These are phyloP conservation scores for Mylabris sibirica DNA, from an alignment of 2,888 invertebrate genomes.

Conservation along the genomic window DNA sequence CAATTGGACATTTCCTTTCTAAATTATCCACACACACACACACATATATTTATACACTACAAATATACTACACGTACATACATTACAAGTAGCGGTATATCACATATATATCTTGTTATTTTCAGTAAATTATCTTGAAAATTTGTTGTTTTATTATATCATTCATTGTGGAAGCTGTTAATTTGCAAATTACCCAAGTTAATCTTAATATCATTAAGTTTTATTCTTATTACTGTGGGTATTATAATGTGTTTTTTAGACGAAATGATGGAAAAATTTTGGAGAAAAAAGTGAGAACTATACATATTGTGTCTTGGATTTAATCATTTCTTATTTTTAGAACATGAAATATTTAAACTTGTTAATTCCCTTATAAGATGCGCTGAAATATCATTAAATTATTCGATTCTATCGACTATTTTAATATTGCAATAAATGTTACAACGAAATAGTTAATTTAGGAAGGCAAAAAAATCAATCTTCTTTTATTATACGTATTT, in stretches of 20 bases:
- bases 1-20: conserved; percentile 47
- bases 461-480: too few relatives aligned
- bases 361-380: background rate
- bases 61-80: conserved; percentile 25
- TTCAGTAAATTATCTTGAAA: conserved; percentile 37
- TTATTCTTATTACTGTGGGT: conserved; percentile 16
- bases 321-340: conserved; percentile 30
- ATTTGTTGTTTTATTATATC: conserved; percentile 12
- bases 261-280: conserved; percentile 16
- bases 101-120: conserved; percentile 36
- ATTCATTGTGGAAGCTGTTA: conserved; percentile 25
- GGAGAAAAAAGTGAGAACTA: conserved; percentile 15
- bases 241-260: conserved; percentile 14
- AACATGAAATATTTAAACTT: conserved; percentile 13
- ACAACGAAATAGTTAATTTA: too few relatives aligned
- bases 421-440: too few relatives aligned
- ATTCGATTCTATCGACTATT: background rate
- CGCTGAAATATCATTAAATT: background rate
- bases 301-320: conserved; percentile 10
- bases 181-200: conserved; percentile 32
- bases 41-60: conserved; percentile 33
- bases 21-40: conserved; percentile 32
- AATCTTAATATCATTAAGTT: conserved; percentile 18
- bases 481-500: too few relatives aligned
- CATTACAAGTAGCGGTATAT: conserved; percentile 28